Evolutionary conservation across 2,888 invertebrate species (phyloP).

Genomic region (Nomada hirtipes): DNA sequence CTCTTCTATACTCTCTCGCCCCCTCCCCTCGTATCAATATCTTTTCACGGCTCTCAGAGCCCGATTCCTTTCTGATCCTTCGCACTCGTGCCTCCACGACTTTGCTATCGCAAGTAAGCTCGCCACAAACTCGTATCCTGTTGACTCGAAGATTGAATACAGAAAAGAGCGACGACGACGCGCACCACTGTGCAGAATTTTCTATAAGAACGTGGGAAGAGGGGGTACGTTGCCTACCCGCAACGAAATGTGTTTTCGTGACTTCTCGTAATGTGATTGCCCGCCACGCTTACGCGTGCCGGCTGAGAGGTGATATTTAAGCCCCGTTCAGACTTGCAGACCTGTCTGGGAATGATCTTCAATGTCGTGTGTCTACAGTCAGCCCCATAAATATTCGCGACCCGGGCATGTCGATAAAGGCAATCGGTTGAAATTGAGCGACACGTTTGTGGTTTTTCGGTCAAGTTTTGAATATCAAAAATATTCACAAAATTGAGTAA

Average conservation of each 20-base stretch:
- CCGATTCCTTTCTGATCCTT: slow-evolving; percentile 47
- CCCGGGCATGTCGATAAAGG: too few relatives aligned
- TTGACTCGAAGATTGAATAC: slow-evolving; percentile 47
- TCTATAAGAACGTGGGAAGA: background rate
- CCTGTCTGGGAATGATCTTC: too few relatives aligned
- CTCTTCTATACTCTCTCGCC: slow-evolving; percentile 8
- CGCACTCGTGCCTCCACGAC: slow-evolving; percentile 7
- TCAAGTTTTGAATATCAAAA: too few relatives aligned
- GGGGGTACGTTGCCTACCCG: background rate
- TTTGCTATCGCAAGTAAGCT: slow-evolving; percentile 19
- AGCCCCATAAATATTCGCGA: too few relatives aligned
- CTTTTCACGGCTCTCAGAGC: slow-evolving; percentile 19
- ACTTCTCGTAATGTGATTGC: background rate
- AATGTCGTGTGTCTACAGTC: too few relatives aligned
- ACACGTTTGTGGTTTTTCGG: too few relatives aligned
- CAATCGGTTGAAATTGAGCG: too few relatives aligned
- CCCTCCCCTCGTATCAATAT: slow-evolving; percentile 48
- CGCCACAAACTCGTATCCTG: slow-evolving; percentile 40
- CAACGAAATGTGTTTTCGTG: background rate
- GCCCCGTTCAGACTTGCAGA: too few relatives aligned
- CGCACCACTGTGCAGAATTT: background rate
- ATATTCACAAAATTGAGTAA: too few relatives aligned
- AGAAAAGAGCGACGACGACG: slow-evolving; percentile 6
- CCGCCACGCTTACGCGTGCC: too few relatives aligned
- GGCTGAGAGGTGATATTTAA: too few relatives aligned